These are phyloP conservation scores for Spinibarbus caldwelli DNA, from an alignment of 2,797 vertebrate genomes.

Conservation along the genomic window DNA sequence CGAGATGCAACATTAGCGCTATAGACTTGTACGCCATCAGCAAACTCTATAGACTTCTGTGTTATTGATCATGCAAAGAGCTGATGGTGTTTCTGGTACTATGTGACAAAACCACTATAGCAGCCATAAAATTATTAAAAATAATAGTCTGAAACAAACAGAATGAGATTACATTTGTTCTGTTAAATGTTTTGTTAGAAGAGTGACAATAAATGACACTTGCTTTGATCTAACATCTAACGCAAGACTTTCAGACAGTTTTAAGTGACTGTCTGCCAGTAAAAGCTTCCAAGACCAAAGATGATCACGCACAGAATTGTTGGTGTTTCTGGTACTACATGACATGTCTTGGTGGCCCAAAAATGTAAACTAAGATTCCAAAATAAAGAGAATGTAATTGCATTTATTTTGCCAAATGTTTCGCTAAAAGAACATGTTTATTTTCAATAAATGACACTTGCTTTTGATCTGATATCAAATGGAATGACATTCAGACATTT, in stretches of 20 bases:
- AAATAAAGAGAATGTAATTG: too few species aligned
- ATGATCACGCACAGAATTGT: not conserved
- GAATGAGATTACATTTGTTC: not conserved
- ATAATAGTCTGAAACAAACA: not conserved
- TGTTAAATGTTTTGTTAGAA: not conserved
- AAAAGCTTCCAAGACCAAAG: not conserved
- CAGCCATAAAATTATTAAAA: not conserved
- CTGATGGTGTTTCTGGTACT: not conserved
- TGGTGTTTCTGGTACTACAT: not conserved
- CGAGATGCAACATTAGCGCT: slow-evolving; percentile 55
- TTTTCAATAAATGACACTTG: not conserved
- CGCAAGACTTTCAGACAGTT: not conserved
- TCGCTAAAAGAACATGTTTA: too few species aligned
- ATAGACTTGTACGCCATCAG: slow-evolving; percentile 34
- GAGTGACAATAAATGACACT: not conserved
- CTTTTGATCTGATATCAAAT: not conserved
- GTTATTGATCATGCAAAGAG: not conserved
- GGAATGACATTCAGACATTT: not conserved
- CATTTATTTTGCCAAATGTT: too few species aligned
- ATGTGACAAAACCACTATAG: not conserved
- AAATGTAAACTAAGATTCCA: too few species aligned
- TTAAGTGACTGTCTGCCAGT: not conserved
- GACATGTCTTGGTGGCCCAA: too few species aligned
- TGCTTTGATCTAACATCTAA: not conserved
- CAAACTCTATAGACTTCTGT: not conserved